Conservation (phyloP, 2,888 invertebrate species). For the Limenitis camilla region DNA sequence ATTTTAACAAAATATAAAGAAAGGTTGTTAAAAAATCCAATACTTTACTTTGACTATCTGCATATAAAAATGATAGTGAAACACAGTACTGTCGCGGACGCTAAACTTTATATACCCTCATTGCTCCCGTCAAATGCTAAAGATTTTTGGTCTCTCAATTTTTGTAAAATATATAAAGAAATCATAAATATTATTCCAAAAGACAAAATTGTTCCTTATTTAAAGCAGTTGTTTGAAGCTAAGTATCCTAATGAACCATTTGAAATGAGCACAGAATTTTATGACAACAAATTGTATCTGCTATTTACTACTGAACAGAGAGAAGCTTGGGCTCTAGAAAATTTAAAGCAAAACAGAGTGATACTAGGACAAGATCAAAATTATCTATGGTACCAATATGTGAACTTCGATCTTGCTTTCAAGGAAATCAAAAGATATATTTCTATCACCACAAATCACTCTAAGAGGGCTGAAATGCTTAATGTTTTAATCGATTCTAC, state of each 20-base stretch:
- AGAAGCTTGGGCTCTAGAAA: slow-evolving; percentile 44
- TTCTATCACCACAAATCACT: slow-evolving; percentile 28
- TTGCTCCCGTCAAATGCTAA: slow-evolving; percentile 31
- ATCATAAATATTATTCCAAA: slow-evolving; percentile 32
- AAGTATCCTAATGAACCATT: slow-evolving; percentile 38
- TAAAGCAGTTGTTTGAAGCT: slow-evolving; percentile 36
- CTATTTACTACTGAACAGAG: slow-evolving; percentile 38
- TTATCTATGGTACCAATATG: slow-evolving; percentile 44
- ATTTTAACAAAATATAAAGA: slow-evolving; percentile 40
- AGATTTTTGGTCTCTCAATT: slow-evolving; percentile 35
- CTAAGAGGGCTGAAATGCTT: slow-evolving; percentile 34
- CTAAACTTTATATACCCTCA: slow-evolving; percentile 33
- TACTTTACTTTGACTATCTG: slow-evolving; percentile 35
- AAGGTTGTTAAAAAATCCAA: slow-evolving; percentile 35
- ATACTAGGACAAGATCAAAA: slow-evolving; percentile 34
- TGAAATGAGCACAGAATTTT: slow-evolving; percentile 38
- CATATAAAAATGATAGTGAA: slow-evolving; percentile 30
- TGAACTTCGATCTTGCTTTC: slow-evolving; percentile 41
- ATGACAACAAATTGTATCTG: slow-evolving; percentile 29
- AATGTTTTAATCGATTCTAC: slow-evolving; percentile 35
- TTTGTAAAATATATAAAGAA: slow-evolving; percentile 31
- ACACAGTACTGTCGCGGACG: slow-evolving; percentile 35
- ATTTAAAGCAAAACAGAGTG: slow-evolving; percentile 37
- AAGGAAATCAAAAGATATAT: slow-evolving; percentile 37
- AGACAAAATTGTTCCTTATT: slow-evolving; percentile 33